Evolutionary conservation across 2,113 vertebrate species (phyloP).

Genomic region (Erinaceus europaeus): DNA sequence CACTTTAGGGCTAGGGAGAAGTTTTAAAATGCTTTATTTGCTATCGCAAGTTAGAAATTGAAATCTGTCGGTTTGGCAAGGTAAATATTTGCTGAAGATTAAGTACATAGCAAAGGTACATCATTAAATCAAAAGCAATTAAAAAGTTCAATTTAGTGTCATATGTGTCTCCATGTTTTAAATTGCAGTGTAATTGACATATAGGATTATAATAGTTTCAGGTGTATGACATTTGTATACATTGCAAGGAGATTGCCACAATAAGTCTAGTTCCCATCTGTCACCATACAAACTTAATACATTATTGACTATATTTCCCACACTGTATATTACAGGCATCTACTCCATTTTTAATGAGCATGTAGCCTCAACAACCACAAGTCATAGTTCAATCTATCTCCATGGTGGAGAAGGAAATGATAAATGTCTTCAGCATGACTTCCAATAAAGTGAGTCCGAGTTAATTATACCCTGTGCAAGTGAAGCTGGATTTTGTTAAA

Average conservation of each 20-base stretch:
- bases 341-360: slow-evolving; percentile 52
- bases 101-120: slow-evolving; percentile 23
- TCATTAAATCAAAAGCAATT: slow-evolving; percentile 60
- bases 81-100: slow-evolving; percentile 63
- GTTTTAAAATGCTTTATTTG: slow-evolving; percentile 41
- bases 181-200: neutral
- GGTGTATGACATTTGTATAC: neutral
- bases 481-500: slow-evolving; percentile 49
- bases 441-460: slow-evolving; percentile 31
- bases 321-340: neutral
- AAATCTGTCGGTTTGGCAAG: slow-evolving; percentile 2
- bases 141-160: slow-evolving; percentile 58
- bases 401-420: slow-evolving; percentile 42
- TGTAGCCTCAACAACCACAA: neutral
- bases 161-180: slow-evolving; percentile 32
- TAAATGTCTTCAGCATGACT: slow-evolving; percentile 25
- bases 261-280: neutral
- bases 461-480: slow-evolving; percentile 51
- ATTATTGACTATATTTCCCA: neutral
- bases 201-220: neutral
- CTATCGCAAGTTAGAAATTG: slow-evolving; percentile 31
- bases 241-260: neutral
- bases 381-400: neutral
- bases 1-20: neutral
- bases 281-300: neutral